Conservation (phyloP, 2,888 invertebrate species). For the Molorchus minor region DNA sequence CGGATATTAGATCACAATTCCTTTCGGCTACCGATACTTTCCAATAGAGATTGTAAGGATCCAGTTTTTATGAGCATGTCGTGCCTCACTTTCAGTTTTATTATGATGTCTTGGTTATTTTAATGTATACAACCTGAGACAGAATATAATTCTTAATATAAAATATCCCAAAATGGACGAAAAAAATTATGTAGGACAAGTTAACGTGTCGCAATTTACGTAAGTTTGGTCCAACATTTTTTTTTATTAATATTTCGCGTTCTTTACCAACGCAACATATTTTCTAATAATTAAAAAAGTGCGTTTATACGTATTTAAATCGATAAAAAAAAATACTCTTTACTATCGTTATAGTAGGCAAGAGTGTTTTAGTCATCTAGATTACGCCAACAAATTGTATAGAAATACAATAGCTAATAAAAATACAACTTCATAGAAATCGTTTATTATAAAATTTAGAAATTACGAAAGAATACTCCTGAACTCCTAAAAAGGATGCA, state of each 20-base stretch:
- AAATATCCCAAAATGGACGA: background rate
- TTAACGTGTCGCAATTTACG: background rate
- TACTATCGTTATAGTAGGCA: too few relatives aligned
- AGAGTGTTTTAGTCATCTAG: too few relatives aligned
- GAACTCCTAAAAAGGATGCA: too few relatives aligned
- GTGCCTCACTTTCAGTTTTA: conserved; percentile 3
- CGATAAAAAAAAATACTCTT: too few relatives aligned
- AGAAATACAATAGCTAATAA: too few relatives aligned
- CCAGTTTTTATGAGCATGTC: conserved; percentile 1
- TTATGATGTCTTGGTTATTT: background rate
- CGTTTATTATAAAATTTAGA: too few relatives aligned
- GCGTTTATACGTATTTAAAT: too few relatives aligned
- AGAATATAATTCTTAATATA: background rate
- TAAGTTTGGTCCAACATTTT: background rate
- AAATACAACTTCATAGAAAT: too few relatives aligned
- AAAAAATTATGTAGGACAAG: background rate
- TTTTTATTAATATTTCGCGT: background rate
- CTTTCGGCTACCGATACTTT: background rate
- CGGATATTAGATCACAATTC: conserved; percentile 1
- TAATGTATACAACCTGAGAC: background rate
- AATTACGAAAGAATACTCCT: too few relatives aligned
- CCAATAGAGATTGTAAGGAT: conserved; percentile 2
- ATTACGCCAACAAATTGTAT: too few relatives aligned
- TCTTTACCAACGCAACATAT: background rate
- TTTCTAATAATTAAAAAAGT: too few relatives aligned